Evolutionary conservation across 2,113 vertebrate species (phyloP), one percentile per base, ranked within the genome.

Genomic region (Ciconia maguari): DNA sequence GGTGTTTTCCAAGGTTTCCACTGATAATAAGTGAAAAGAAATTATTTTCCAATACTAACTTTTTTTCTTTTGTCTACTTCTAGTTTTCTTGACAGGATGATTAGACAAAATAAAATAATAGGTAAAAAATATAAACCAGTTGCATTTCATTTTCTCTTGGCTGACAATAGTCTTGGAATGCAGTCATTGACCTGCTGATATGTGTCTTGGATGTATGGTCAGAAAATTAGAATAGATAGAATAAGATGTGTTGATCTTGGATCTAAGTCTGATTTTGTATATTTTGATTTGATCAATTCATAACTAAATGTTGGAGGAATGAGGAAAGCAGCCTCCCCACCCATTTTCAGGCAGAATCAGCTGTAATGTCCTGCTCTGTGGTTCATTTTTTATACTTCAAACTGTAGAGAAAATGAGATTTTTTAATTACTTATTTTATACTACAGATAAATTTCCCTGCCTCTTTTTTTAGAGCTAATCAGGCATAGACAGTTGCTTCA

Each of bases 201-300:
- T 25, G 30, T 79, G 34, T 60, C 29, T 76, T 75, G n/a, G 60
- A 49, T 89, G 48, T 83, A 90, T 22, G 4, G 38, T 62, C 36
- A 86, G 38, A 94, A 75, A 95, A 58, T 65, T 65, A 95, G 76
- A 94, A 74, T 48, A 92, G 42, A 19, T 86, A 61, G 71, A 85
- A 62, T 78, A 36, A 77, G 25, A 84, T 76, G 72, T 92, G 78
- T 91, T 96, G 30, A 71, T 82, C 25, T 96, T 97, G 93, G 72
- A 89, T 68, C 51, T 11, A 5, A 94, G 83, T 57, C 36, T 88
- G 84, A 80, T 95, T 95, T 92, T 91, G 38, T 79, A 81, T 88
- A 79, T 85, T 96, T 91, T 97, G 44, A 76, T 71, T 65, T 95
- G 69, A 85, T 48, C 25, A 34, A 90, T 62, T 94, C 64, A 36